Evolutionary conservation across 2,113 vertebrate genomes (phyloP).

Genomic region (Gallinago jamesoni): DNA sequence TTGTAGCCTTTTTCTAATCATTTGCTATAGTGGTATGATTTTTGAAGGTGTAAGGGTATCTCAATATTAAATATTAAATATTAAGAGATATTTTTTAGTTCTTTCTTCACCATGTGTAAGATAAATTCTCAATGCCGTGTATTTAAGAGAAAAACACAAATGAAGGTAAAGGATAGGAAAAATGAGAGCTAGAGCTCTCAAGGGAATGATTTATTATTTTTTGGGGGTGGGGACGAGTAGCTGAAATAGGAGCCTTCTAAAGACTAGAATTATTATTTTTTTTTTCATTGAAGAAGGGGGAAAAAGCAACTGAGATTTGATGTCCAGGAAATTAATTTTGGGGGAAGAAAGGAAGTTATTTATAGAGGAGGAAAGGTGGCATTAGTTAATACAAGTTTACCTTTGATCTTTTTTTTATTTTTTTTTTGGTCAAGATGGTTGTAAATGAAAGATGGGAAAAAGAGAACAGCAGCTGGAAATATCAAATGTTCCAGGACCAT

Average conservation of each 20-base stretch:
- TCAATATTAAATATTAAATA: background rate
- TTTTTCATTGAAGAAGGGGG: background rate
- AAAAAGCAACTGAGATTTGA: background rate
- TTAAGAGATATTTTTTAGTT: background rate
- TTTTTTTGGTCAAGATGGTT: background rate
- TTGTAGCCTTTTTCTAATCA: background rate
- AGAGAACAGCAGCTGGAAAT: background rate
- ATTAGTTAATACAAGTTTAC: background rate
- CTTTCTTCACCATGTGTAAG: background rate
- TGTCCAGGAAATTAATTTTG: background rate
- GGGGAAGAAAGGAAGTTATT: background rate
- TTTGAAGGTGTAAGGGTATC: background rate
- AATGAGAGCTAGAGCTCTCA: background rate
- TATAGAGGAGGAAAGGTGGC: background rate
- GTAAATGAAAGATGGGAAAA: background rate
- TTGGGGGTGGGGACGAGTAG: background rate
- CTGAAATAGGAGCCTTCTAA: background rate
- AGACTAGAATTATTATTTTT: background rate
- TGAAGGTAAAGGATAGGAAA: background rate
- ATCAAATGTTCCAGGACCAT: background rate
- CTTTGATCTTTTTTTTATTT: background rate
- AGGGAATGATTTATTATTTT: rapidly evolving
- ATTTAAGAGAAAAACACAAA: background rate
- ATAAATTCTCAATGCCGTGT: background rate
- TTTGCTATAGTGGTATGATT: background rate